phyloP scores from a whole-genome alignment of 1,140 invertebrate species.

The Teleogryllus occipitalis region DNA sequence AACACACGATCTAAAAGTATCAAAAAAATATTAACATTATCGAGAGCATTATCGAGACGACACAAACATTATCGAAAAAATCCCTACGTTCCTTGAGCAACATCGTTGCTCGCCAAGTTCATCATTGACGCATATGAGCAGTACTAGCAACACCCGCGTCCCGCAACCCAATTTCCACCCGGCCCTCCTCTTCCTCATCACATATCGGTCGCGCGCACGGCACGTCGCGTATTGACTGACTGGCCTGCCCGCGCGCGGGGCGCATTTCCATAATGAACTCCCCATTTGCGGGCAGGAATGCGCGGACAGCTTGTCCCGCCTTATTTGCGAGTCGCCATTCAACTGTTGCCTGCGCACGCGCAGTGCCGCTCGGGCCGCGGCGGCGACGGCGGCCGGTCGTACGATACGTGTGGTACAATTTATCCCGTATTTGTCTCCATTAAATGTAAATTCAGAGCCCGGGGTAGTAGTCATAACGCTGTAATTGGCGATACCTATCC shows the following conservation, averaged over 20 bases:
- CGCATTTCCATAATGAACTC: not conserved
- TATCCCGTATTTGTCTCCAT: not conserved
- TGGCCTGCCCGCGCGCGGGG: not conserved
- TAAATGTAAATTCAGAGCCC: not conserved
- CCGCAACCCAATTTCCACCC: no score
- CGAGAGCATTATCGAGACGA: no score
- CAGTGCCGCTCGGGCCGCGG: not conserved
- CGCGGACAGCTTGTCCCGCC: not conserved
- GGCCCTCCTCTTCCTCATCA: no score
- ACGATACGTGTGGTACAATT: not conserved
- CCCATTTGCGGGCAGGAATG: not conserved
- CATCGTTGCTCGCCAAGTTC: no score
- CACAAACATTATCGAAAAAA: no score
- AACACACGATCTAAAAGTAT: no score
- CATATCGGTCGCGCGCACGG: no score
- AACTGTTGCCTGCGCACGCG: not conserved
- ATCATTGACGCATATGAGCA: no score
- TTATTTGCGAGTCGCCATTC: not conserved
- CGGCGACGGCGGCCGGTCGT: no score
- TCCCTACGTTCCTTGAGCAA: no score
- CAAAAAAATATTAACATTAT: no score
- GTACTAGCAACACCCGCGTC: no score
- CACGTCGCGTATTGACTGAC: not conserved
- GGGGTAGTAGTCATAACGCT: not conserved
- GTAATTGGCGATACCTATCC: not conserved